A percentile compares a stretch with the other conserved stretches of the same genome.
These are phyloP conservation scores for Gracilinanus agilis DNA, from an alignment of 2,113 vertebrate genomes.

Conservation along the genomic window DNA sequence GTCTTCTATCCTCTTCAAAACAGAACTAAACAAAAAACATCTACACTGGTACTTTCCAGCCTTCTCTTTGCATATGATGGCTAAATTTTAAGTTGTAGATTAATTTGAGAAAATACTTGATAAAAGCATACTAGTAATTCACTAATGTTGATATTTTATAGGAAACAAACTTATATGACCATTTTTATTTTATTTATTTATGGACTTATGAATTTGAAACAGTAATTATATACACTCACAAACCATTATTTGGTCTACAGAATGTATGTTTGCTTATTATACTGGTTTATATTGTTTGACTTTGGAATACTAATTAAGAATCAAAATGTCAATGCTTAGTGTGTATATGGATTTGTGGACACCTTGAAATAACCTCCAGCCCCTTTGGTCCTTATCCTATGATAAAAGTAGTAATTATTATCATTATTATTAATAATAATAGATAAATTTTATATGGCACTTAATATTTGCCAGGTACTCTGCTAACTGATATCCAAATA, in stretches of 20 bases:
- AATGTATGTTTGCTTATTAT: neutral
- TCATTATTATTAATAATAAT: neutral
- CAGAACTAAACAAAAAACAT: neutral
- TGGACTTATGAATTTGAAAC: neutral
- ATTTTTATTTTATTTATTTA: neutral
- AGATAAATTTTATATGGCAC: neutral
- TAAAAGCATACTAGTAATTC: neutral
- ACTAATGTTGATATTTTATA: neutral
- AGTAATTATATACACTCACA: no score
- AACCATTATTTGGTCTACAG: no score
- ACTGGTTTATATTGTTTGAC: no score
- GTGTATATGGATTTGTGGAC: neutral
- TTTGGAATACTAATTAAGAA: no score
- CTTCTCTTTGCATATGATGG: neutral
- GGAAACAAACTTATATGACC: neutral
- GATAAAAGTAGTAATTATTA: neutral
- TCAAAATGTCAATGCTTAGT: no score
- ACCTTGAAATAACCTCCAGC: neutral
- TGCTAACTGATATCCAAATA: neutral
- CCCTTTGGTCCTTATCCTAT: neutral
- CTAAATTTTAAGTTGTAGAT: neutral
- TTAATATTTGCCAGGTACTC: neutral
- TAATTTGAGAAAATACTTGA: neutral
- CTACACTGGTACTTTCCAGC: neutral
- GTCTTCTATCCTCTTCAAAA: neutral